Evolutionary conservation across 2,113 vertebrate species (phyloP), one percentile per base, ranked within the genome.

Genomic region (Morone chrysops): DNA sequence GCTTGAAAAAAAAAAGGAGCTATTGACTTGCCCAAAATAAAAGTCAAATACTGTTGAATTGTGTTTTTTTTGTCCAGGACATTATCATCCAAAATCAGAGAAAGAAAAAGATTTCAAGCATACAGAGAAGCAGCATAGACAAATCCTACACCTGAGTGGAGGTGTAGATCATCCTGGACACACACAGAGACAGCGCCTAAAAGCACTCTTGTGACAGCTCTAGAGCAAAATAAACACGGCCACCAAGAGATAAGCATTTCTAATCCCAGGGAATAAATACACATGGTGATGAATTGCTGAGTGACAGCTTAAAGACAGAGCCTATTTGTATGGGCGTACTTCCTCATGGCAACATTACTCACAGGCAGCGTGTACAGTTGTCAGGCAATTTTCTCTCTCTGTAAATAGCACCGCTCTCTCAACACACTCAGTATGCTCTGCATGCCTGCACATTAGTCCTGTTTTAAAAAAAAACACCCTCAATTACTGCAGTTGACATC

Each of bases 291-390:
- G 89, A 93, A 87, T 84, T 80, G 78, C 41, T 93, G 87, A 93
- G 81, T 87, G 89, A 89, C 87, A 89, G 80, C 71, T 89, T 83
- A 85, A 90, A 92, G 74, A 83, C 78, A 60, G 72, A 77, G 74
- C 76, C 38, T 76, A 78, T 87, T 92, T 93, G 88, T 87, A 77
- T 89, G 89, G 83, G 80, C 45, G 78, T 78, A 82, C 75, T 90
- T 91, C 86, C 83, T 90, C 90, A 70, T 82, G 76, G 83, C 83
- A 83, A 82, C 82, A 90, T 88, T 85, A 92, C 79, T 90, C 84
- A 87, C 81, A 72, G 68, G 80, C 87, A 70, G 85, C 48, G 14
- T 59, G 10, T 81, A 87, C 73, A 84, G 87, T 85, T 85, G 89
- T 90, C 85, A 87, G 83, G 86, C 83, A 78, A 85, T 87, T 79